Evolutionary conservation across 2,797 vertebrate genomes (phyloP).

Genomic region (Eutrigla gurnardus): DNA sequence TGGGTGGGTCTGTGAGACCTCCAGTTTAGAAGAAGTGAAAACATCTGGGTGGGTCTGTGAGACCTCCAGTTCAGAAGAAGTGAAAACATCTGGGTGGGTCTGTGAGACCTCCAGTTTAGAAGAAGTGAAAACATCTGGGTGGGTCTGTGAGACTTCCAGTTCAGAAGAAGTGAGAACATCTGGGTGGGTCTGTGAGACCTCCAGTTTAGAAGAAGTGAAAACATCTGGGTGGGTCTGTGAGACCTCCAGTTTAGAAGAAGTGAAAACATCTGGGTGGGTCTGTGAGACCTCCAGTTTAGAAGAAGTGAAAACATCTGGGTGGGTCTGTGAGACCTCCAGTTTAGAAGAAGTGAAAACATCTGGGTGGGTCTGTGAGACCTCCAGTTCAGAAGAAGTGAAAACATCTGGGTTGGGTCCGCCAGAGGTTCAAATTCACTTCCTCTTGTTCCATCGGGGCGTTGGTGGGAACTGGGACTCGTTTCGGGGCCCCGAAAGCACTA

Average conservation of each 20-base stretch:
- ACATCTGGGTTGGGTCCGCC: slow-evolving; percentile 31
- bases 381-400: no score
- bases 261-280: slow-evolving; percentile 28
- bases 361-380: slow-evolving; percentile 36
- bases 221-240: no score
- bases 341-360: not conserved
- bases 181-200: no score
- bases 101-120: slow-evolving; percentile 2
- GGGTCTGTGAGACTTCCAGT: no score
- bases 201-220: no score
- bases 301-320: no score
- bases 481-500: slow-evolving; percentile 48
- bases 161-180: no score
- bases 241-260: no score
- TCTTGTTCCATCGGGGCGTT: slow-evolving; percentile 36
- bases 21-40: slow-evolving; percentile 65
- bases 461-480: not conserved
- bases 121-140: no score
- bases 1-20: slow-evolving; percentile 12
- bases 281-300: slow-evolving; percentile 2
- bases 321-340: no score
- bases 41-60: slow-evolving; percentile 37
- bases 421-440: not conserved
- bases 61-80: no score
- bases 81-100: slow-evolving; percentile 28